Conservation (phyloP, 2,888 invertebrate species). For the Tipula lateralis region DNA sequence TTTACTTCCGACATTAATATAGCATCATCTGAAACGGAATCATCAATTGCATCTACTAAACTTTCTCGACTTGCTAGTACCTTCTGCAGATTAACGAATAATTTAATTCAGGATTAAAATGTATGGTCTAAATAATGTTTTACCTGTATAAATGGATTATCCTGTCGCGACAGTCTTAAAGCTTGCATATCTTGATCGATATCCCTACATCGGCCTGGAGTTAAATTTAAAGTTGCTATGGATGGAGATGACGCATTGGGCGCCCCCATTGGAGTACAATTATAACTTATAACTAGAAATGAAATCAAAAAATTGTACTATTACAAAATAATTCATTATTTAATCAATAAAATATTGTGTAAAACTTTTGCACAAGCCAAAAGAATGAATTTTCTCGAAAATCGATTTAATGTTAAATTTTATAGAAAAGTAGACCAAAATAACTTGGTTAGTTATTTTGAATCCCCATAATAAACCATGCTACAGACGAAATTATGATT, state of each 20-base stretch:
- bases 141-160: constrained; percentile 79
- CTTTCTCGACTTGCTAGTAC: constrained; percentile 76
- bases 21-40: constrained; percentile 70
- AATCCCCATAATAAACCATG: too few species aligned
- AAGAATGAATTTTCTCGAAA: too few species aligned
- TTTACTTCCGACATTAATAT: constrained; percentile 68
- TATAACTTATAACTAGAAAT: constrained; percentile 34
- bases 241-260: constrained; percentile 52
- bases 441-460: too few species aligned
- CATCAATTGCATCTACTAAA: constrained; percentile 63
- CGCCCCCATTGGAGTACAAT: constrained; percentile 32
- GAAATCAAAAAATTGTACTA: not conserved
- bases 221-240: constrained; percentile 61
- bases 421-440: too few species aligned
- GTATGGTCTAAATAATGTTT: not conserved
- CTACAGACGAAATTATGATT: too few species aligned
- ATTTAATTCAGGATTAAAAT: not conserved
- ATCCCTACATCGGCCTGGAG: constrained; percentile 69
- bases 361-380: too few species aligned
- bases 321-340: too few species aligned
- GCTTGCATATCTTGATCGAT: constrained; percentile 83
- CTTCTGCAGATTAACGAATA: constrained; percentile 54
- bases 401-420: too few species aligned
- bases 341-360: too few species aligned
- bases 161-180: constrained; percentile 71